Evolutionary conservation across 2,797 vertebrate genomes (phyloP).

Genomic region (Aldrovandia affinis): DNA sequence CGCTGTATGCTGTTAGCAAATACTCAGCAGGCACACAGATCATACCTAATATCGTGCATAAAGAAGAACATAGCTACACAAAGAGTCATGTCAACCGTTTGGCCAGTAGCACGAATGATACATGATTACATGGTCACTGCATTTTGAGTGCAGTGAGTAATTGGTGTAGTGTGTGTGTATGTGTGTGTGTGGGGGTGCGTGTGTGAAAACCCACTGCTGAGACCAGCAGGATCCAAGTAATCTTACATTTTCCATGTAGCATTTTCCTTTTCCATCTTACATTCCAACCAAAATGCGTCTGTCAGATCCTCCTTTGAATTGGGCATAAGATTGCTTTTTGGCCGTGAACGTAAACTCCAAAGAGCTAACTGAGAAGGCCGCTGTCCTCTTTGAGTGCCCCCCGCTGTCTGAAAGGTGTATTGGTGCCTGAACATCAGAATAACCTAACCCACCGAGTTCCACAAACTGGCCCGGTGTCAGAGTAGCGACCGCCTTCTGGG

Average conservation of each 20-base stretch:
- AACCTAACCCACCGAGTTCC: not conserved
- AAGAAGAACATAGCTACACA: not conserved
- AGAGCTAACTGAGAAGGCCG: not conserved
- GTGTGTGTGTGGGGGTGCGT: no score
- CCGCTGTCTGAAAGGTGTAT: not conserved
- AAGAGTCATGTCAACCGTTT: not conserved
- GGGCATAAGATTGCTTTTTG: slow-evolving; percentile 12
- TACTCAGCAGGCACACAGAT: not conserved
- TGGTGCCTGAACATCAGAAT: not conserved
- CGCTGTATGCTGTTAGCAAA: not conserved
- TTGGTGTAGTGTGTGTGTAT: not conserved
- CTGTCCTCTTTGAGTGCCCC: not conserved
- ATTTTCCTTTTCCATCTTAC: not conserved
- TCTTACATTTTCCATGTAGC: no score
- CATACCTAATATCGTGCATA: not conserved
- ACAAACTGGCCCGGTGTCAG: not conserved
- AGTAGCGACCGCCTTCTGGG: not conserved
- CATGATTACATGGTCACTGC: not conserved
- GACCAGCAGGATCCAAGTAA: not conserved
- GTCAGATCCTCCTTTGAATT: slow-evolving; percentile 19
- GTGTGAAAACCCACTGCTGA: not conserved
- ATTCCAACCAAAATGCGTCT: slow-evolving; percentile 6
- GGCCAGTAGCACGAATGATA: not conserved
- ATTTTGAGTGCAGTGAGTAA: not conserved
- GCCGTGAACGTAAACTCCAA: slow-evolving; percentile 19